Percentiles rank a stretch among this genome's conserved stretches.
Conservation (phyloP, 2,113 vertebrate genomes). For the Cairina moschata region DNA sequence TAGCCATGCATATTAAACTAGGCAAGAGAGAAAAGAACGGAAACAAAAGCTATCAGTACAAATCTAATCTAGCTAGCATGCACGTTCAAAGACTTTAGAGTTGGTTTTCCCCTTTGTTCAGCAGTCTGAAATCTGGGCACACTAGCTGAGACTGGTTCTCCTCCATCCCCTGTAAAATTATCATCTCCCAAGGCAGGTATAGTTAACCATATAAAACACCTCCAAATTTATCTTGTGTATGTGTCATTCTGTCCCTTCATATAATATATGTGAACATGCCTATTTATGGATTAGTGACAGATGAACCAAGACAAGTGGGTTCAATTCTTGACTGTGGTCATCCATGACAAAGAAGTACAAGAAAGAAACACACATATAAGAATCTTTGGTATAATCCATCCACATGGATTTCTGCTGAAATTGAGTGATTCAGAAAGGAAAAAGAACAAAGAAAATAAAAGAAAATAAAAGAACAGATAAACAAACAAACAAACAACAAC, state of each 20-base stretch:
- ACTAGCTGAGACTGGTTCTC: not conserved
- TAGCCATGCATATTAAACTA: slow-evolving; percentile 60
- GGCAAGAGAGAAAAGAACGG: slow-evolving; percentile 48
- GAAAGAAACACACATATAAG: not conserved
- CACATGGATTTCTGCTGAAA: not conserved
- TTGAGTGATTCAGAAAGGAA: not conserved
- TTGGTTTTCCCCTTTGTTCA: not conserved
- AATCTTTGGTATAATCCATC: not conserved
- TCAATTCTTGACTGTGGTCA: not conserved
- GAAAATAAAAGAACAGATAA: too few relatives aligned
- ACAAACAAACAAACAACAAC: too few relatives aligned
- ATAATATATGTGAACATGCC: not conserved
- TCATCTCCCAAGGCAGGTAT: not conserved
- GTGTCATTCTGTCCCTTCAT: not conserved
- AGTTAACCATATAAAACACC: not conserved
- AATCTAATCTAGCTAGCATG: slow-evolving; percentile 57
- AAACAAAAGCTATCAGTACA: slow-evolving; percentile 58
- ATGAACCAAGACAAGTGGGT: not conserved
- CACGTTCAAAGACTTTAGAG: slow-evolving; percentile 36
- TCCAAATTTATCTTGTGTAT: not conserved
- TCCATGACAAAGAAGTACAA: not conserved
- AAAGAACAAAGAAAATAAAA: not conserved
- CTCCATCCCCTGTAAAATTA: not conserved
- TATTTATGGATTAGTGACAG: not conserved
- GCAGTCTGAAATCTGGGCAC: not conserved